Evolutionary conservation across 2,888 invertebrate genomes (phyloP).

Genomic region (Drosophila mercatorum): DNA sequence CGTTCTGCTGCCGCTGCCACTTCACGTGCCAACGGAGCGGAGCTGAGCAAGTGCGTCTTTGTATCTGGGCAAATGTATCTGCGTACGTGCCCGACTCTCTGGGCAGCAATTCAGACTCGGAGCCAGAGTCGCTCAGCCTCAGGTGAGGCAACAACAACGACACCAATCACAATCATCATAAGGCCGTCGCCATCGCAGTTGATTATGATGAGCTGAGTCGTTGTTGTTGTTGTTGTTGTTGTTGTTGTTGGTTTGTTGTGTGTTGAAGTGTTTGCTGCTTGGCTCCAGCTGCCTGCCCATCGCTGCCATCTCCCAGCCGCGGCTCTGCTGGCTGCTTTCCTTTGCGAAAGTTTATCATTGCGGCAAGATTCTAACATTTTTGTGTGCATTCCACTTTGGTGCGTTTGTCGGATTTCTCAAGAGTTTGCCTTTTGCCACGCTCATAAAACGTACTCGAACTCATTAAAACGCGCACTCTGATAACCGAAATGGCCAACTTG

Average conservation of each 20-base stretch:
- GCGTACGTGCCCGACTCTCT: conserved; percentile 64
- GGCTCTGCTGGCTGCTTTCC: conserved; percentile 35
- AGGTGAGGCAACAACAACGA: conserved; percentile 48
- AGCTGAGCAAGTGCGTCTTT: conserved; percentile 57
- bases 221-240: conserved; percentile 39
- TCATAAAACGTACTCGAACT: conserved; percentile 80
- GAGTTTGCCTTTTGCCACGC: conserved; percentile 66
- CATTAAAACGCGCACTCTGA: conserved; percentile 79
- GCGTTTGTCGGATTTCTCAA: conserved; percentile 68
- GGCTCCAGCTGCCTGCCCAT: conserved; percentile 10
- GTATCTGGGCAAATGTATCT: conserved; percentile 61
- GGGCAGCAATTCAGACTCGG: conserved; percentile 6
- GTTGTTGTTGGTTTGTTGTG: conserved; percentile 8
- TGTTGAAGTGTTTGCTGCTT: conserved; percentile 40
- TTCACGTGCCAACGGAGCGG: conserved; percentile 41
- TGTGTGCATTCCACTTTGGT: conserved; percentile 80
- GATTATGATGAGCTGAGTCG: conserved; percentile 69
- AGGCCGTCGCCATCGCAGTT: conserved; percentile 67
- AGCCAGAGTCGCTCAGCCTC: conserved; percentile 11
- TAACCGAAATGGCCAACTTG: conserved; percentile 70
- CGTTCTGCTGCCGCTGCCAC: conserved; percentile 23
- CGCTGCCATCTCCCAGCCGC: conserved; percentile 11
- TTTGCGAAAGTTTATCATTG: conserved; percentile 74
- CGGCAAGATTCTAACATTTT: conserved; percentile 80
- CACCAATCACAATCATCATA: conserved; percentile 78